These are phyloP conservation scores for Tamandua tetradactyla DNA, from an alignment of 2,797 vertebrate genomes.

Conservation along the genomic window DNA sequence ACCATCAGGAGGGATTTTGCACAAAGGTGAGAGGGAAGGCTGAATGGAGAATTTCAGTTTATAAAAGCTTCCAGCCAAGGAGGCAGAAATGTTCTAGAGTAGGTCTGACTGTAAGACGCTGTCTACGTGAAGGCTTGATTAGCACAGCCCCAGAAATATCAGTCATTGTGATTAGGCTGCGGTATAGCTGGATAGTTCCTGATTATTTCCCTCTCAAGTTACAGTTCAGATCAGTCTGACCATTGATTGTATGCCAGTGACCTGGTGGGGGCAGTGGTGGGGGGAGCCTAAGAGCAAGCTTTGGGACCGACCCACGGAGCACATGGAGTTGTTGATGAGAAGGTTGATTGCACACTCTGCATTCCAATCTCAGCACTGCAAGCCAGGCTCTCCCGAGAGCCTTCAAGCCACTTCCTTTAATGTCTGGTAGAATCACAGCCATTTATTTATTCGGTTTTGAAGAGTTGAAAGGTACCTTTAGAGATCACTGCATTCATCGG, in stretches of 20 bases:
- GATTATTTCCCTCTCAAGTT: constrained; percentile 73
- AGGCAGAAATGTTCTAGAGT: constrained; percentile 71
- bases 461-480: constrained; percentile 46
- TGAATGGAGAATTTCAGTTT: constrained; percentile 72
- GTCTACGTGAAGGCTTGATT: constrained; percentile 74
- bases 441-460: constrained; percentile 9
- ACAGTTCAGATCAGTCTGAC: constrained; percentile 60
- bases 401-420: constrained; percentile 63
- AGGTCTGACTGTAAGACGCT: constrained; percentile 63
- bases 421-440: constrained; percentile 37
- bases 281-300: constrained; percentile 67
- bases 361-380: constrained; percentile 29
- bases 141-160: constrained; percentile 70
- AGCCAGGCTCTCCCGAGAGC: constrained; percentile 48
- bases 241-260: constrained; percentile 68
- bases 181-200: constrained; percentile 63
- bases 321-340: constrained; percentile 62
- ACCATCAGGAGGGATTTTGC: constrained; percentile 72
- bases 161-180: constrained; percentile 74
- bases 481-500: constrained; percentile 53
- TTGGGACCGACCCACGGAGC: constrained; percentile 64
- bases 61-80: constrained; percentile 72
- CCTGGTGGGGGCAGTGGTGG: too few species aligned
- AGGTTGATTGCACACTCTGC: constrained; percentile 67
- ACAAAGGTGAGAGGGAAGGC: constrained; percentile 67